phyloP scores from a whole-genome alignment of 2,113 vertebrate genomes.

The Hiodon alosoides region DNA sequence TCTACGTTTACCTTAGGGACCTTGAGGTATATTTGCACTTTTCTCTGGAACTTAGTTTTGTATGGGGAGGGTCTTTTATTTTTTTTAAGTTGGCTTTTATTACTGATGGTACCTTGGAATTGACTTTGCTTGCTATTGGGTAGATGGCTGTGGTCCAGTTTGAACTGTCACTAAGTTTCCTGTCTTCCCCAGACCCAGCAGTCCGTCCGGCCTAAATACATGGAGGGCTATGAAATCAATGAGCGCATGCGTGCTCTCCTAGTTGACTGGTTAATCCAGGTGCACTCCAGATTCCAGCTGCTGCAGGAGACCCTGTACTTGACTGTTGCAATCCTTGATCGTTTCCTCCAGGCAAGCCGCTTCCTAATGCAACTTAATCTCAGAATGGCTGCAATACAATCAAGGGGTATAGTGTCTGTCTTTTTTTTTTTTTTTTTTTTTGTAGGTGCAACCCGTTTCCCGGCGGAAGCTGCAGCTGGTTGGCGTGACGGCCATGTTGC shows the following conservation, averaged over 20 bases:
- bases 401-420: not conserved
- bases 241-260: slow-evolving; percentile 83
- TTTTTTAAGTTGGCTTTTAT: not conserved
- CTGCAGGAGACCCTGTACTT: slow-evolving; percentile 91
- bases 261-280: slow-evolving; percentile 93
- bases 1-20: slow-evolving; percentile 75
- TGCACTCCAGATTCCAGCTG: slow-evolving; percentile 84
- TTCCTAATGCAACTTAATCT: not conserved
- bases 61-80: not conserved
- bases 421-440: not conserved
- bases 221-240: slow-evolving; percentile 73
- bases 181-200: slow-evolving; percentile 67
- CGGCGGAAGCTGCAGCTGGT: slow-evolving; percentile 84
- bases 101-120: not conserved
- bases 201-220: slow-evolving; percentile 63
- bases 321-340: slow-evolving; percentile 81
- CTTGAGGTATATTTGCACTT: slow-evolving; percentile 67
- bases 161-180: not conserved
- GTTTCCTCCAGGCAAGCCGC: slow-evolving; percentile 76
- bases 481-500: slow-evolving; percentile 78
- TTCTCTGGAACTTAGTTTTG: not conserved
- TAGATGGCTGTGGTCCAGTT: too few relatives aligned
- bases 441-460: slow-evolving; percentile 72
- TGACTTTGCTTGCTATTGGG: not conserved
- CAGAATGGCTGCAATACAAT: not conserved